Evolutionary conservation across 2,113 vertebrate genomes (phyloP), one percentile per base, ranked within the genome.

Genomic region (Synchiropus splendidus): DNA sequence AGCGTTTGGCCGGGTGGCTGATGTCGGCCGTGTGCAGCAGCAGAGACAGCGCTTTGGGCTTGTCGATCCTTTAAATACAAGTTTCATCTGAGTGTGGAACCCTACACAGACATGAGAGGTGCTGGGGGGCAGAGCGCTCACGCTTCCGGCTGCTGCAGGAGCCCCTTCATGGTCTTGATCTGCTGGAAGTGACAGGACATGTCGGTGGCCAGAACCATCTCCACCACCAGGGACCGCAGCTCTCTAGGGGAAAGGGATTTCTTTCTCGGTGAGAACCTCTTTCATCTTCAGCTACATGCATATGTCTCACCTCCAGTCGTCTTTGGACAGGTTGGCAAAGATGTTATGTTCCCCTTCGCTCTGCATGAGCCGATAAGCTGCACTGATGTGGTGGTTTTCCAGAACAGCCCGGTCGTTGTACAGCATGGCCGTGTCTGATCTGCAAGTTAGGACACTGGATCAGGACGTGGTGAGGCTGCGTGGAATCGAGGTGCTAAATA

Each of bases 1-100:
- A 99, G 4, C 85, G 85, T 64, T 99, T 99, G 36, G 94, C 93
- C 1, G 95, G 95, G 70, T 99, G 95, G 74, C 93, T 99, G 73
- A 99, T 97, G 80, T 99, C 95, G 35, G 94, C 93, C 5, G 93
- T 92, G 80, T 99, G 95, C 57, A 99, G 78, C 70, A 99, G 85
- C 67, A 99, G 75, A 30, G 95, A 98, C 72, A 99, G 81, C 14
- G 92, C 92, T 85, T 97, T 98, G 11, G 94, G 89, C 72, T 97
- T 99, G 77, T 99, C 95, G 37, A 97, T 86, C 77, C 95, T 98
- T 77, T 58, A 27, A 8, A 27, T 27, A 27, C 21, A 35, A 35
- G 33, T 35, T 11, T 6, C n/a, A 6, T 35, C n/a, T 11, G 11
- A 1, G 11, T 35, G n/a, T n/a, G n/a, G 11, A 12, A 35, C 11